These are phyloP conservation scores for Holothuria glaberrima DNA, from an alignment of 35 echinoderm and acorn worm species.

Conservation along the genomic window DNA sequence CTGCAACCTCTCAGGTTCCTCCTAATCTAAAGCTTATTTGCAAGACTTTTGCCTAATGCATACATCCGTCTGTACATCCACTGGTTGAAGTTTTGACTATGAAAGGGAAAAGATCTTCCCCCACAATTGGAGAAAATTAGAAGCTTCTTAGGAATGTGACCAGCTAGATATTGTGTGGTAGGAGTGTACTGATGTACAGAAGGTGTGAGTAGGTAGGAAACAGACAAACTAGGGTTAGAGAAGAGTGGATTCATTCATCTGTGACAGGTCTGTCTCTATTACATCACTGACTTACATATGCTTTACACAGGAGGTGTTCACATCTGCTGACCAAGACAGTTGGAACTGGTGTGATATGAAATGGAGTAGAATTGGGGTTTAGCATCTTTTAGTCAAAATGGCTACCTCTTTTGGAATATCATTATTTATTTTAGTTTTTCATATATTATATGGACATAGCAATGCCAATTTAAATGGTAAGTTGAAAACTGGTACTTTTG, in stretches of 20 bases:
- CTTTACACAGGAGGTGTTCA: background rate
- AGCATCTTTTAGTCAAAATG: background rate
- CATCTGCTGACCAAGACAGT: background rate
- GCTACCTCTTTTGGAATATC: too few relatives aligned
- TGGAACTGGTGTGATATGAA: background rate
- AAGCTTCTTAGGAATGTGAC: constrained; percentile 20
- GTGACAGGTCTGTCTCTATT: background rate
- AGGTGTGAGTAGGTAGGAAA: background rate
- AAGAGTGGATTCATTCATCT: background rate
- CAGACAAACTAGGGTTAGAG: background rate
- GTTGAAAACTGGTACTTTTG: too few relatives aligned
- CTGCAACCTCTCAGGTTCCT: too few relatives aligned
- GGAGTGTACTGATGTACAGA: background rate
- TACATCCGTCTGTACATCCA: background rate
- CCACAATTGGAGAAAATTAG: background rate
- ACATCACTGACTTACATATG: background rate
- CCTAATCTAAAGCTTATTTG: too few relatives aligned
- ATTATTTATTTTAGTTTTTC: too few relatives aligned
- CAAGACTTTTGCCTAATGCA: background rate
- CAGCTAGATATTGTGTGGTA: background rate
- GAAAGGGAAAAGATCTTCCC: background rate
- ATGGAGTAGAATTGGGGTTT: background rate
- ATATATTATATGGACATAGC: too few relatives aligned
- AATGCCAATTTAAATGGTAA: too few relatives aligned
- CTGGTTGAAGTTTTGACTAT: constrained; percentile 15